Percentiles rank a stretch among this genome's conserved stretches.
phyloP scores from a whole-genome alignment of 2,797 vertebrate genomes.

The Ptychobarbus kaznakovi region DNA sequence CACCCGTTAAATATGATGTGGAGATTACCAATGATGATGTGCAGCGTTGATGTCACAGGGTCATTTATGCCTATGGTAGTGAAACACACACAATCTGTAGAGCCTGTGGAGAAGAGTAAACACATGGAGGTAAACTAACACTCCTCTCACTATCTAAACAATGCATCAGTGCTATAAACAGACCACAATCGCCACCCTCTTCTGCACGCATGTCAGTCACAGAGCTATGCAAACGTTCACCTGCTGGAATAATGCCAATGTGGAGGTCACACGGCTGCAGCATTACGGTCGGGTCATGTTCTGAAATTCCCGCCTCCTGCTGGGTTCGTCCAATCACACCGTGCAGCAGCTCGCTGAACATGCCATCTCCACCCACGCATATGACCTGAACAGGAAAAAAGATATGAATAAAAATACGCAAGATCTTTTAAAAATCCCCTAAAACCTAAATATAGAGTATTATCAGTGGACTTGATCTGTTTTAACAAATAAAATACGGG shows the following conservation, averaged over 20 bases:
- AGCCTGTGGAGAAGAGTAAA: conserved; percentile 69
- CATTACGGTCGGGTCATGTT: conserved; percentile 71
- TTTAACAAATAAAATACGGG: conserved; percentile 11
- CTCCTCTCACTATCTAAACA: background rate
- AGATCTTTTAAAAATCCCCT: background rate
- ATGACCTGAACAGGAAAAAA: conserved; percentile 78
- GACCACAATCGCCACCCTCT: conserved; percentile 17
- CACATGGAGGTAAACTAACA: conserved; percentile 25
- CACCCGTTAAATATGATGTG: background rate
- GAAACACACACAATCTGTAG: conserved; percentile 85
- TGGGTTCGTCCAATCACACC: conserved; percentile 84
- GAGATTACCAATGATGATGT: conserved; percentile 81
- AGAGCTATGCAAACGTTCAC: conserved; percentile 61
- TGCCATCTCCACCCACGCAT: conserved; percentile 87
- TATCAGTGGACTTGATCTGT: background rate
- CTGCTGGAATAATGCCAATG: conserved; percentile 89
- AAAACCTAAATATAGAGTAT: background rate
- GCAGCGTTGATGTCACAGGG: conserved; percentile 82
- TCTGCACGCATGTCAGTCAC: conserved; percentile 10
- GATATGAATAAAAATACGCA: background rate
- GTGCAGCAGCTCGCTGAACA: conserved; percentile 86
- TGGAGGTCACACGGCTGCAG: conserved; percentile 80
- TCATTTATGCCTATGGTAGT: conserved; percentile 83
- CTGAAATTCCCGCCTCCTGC: conserved; percentile 79
- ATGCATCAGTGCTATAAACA: background rate